Conservation (phyloP, 37 sponge, comb jelly and placozoan genomes). For the Hexactinellida sp. region DNA sequence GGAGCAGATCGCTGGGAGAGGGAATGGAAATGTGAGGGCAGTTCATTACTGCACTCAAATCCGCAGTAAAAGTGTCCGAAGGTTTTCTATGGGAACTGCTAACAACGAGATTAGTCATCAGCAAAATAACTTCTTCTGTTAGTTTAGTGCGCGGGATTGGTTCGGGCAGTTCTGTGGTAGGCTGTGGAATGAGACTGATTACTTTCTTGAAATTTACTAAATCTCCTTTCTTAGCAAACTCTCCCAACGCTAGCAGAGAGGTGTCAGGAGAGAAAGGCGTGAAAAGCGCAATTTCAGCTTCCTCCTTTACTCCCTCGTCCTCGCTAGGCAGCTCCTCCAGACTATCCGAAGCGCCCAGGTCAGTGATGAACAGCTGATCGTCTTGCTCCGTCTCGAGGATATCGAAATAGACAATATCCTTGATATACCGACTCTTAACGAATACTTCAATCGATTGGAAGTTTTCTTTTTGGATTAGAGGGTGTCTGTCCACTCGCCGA, state of each 20-base stretch:
- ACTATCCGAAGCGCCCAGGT: background rate
- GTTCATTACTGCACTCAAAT: background rate
- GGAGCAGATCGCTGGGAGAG: background rate
- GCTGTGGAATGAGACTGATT: background rate
- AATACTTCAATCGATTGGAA: conserved; percentile 40
- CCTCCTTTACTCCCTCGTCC: background rate
- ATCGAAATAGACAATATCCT: conserved; percentile 35
- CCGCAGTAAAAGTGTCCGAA: background rate
- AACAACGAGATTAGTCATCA: background rate
- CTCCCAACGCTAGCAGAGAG: background rate
- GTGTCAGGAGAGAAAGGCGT: background rate
- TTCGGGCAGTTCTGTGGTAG: background rate
- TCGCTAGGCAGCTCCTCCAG: conserved; percentile 33
- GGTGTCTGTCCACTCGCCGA: conserved; percentile 19
- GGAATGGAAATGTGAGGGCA: background rate
- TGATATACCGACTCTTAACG: conserved; percentile 22
- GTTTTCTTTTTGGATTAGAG: conserved; percentile 31
- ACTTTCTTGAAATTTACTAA: background rate
- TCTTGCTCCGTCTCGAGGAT: conserved; percentile 20
- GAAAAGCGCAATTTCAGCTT: background rate
- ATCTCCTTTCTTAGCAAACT: conserved; percentile 22
- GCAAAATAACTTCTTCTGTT: background rate
- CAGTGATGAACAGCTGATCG: background rate
- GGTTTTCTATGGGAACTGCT: background rate
- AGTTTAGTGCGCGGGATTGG: background rate